These are phyloP conservation scores for Passer domesticus DNA, from an alignment of 2,113 vertebrate genomes.

Conservation along the genomic window DNA sequence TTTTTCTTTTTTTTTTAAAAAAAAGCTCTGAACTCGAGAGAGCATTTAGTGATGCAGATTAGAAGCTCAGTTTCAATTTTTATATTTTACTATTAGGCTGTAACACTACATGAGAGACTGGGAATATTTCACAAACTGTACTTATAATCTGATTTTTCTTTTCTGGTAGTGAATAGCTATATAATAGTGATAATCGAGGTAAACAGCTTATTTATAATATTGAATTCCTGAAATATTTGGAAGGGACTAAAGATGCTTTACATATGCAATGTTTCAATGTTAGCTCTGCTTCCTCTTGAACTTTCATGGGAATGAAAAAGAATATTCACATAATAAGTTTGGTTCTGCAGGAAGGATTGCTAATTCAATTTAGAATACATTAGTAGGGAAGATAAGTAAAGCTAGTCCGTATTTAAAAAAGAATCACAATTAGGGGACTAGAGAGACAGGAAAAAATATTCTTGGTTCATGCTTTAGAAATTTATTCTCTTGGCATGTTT, in stretches of 20 bases:
- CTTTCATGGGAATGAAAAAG: conserved; percentile 1
- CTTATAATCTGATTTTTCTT: not conserved
- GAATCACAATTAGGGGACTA: not conserved
- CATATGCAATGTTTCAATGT: not conserved
- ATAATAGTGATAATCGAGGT: not conserved
- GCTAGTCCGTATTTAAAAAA: not conserved
- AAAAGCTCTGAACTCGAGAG: not conserved
- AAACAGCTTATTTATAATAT: not conserved
- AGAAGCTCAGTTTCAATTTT: not conserved
- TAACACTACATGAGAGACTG: not conserved
- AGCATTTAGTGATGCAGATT: not conserved
- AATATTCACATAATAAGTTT: not conserved
- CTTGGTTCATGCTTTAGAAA: conserved; percentile 19
- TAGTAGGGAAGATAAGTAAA: not conserved
- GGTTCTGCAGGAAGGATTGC: not conserved
- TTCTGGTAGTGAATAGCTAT: not conserved
- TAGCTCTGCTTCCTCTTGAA: not conserved
- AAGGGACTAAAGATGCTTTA: not conserved
- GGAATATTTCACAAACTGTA: not conserved
- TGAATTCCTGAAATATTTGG: not conserved
- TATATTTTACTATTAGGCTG: not conserved
- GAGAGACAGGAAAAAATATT: not conserved
- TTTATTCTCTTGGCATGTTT: conserved; percentile 16
- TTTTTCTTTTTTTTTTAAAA: not conserved
- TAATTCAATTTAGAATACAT: not conserved